These are phyloP conservation scores for Siniperca obscura DNA, from an alignment of 2,797 vertebrate species.

Conservation along the genomic window DNA sequence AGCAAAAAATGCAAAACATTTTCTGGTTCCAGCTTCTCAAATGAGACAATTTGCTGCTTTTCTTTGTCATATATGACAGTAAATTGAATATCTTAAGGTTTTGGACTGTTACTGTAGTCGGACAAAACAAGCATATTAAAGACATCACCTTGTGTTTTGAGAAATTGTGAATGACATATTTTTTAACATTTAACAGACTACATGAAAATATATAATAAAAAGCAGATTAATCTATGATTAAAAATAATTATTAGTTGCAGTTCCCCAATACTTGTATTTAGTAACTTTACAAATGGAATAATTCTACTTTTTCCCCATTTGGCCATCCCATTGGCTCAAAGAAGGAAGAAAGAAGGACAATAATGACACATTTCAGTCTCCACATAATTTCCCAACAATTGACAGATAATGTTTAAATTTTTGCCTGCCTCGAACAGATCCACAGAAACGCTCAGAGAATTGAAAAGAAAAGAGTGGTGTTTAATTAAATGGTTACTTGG, in stretches of 20 bases:
- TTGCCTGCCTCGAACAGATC: background rate
- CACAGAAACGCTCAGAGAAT: background rate
- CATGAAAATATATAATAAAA: background rate
- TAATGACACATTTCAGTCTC: background rate
- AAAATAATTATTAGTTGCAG: background rate
- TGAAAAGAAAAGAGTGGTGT: conserved; percentile 7
- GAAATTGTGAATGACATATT: background rate
- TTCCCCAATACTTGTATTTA: background rate
- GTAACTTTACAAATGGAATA: background rate
- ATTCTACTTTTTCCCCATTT: background rate
- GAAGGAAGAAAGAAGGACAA: background rate
- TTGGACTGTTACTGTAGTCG: background rate
- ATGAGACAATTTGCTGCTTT: background rate
- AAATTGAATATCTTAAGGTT: background rate
- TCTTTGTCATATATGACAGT: background rate
- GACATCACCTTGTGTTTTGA: background rate
- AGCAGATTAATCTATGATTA: background rate
- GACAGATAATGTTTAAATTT: background rate
- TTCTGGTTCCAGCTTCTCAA: background rate
- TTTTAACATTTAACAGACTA: background rate
- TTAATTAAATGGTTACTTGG: conserved; percentile 46
- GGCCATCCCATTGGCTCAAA: background rate
- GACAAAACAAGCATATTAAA: background rate
- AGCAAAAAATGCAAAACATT: background rate
- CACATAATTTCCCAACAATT: conserved; percentile 1